These are phyloP conservation scores for Apeira syringaria DNA, from an alignment of 2,888 invertebrate genomes.

Conservation along the genomic window DNA sequence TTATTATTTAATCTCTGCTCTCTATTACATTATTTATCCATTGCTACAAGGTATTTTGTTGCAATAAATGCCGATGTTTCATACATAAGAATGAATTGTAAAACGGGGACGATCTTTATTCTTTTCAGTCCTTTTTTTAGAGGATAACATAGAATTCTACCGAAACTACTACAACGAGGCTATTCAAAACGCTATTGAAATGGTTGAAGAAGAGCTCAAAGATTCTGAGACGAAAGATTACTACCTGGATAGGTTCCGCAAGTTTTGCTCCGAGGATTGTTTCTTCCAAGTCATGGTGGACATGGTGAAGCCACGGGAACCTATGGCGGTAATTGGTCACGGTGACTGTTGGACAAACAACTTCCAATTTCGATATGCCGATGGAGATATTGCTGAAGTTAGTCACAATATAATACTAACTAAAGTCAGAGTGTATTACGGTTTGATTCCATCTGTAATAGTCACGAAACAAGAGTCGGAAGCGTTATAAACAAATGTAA, in stretches of 20 bases:
- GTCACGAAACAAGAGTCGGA: no score
- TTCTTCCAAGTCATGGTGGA: constrained; percentile 88
- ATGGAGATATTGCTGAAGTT: constrained; percentile 81
- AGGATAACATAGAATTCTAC: constrained; percentile 87
- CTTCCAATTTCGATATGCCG: constrained; percentile 85
- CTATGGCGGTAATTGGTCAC: constrained; percentile 87
- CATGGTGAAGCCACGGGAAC: constrained; percentile 84
- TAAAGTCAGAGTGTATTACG: no score
- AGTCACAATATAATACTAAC: no score
- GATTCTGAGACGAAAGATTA: constrained; percentile 66
- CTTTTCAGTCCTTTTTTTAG: constrained; percentile 82
- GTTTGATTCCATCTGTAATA: no score
- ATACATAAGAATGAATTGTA: no score
- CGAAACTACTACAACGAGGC: constrained; percentile 87
- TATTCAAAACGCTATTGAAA: constrained; percentile 85
- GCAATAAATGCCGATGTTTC: no score
- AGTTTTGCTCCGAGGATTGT: constrained; percentile 85
- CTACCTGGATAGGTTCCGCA: constrained; percentile 83
- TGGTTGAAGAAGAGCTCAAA: constrained; percentile 81
- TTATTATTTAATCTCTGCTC: no score
- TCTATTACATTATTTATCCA: no score
- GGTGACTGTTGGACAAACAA: constrained; percentile 92
- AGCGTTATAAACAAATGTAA: no score
- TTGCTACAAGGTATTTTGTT: no score
- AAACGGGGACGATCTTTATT: neutral